Conservation (phyloP, 2,888 invertebrate genomes). For the Laspeyria flexula region DNA sequence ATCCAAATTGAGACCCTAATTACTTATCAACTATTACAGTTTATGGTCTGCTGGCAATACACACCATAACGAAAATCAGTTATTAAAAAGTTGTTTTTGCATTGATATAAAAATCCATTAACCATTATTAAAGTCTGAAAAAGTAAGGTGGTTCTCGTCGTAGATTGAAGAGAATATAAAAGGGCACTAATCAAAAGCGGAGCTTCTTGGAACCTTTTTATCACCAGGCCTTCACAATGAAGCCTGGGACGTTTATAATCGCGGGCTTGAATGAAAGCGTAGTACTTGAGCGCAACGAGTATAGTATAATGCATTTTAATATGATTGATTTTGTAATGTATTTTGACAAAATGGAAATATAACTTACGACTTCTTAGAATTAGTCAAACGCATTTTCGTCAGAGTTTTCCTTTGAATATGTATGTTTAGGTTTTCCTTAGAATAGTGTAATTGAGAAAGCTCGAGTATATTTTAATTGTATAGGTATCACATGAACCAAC, state of each 20-base stretch:
- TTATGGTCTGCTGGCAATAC: too few relatives aligned
- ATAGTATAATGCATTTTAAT: not conserved
- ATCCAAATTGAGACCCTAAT: too few relatives aligned
- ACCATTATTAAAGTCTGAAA: constrained; percentile 17
- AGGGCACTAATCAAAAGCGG: constrained; percentile 56
- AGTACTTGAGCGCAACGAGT: not conserved
- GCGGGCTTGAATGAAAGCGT: constrained; percentile 2
- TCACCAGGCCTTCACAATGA: constrained; percentile 5
- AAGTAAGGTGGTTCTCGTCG: constrained; percentile 9
- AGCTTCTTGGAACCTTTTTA: constrained; percentile 21
- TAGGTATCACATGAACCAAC: too few relatives aligned
- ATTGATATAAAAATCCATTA: not conserved
- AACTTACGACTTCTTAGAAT: too few relatives aligned
- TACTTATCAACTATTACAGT: too few relatives aligned
- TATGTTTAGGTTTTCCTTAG: too few relatives aligned
- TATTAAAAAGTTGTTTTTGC: constrained; percentile 4
- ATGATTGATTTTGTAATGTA: too few relatives aligned
- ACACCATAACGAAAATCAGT: constrained; percentile 1
- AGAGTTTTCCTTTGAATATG: too few relatives aligned
- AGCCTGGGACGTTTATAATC: constrained; percentile 8
- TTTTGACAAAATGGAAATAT: too few relatives aligned
- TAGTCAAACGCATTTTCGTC: too few relatives aligned
- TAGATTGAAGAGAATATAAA: constrained; percentile 46
- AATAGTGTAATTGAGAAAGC: too few relatives aligned
- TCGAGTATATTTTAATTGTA: too few relatives aligned